Percentiles rank a stretch among this genome's conserved stretches.
These are phyloP conservation scores for Charina bottae DNA, from an alignment of 2,113 vertebrate species.

Conservation along the genomic window DNA sequence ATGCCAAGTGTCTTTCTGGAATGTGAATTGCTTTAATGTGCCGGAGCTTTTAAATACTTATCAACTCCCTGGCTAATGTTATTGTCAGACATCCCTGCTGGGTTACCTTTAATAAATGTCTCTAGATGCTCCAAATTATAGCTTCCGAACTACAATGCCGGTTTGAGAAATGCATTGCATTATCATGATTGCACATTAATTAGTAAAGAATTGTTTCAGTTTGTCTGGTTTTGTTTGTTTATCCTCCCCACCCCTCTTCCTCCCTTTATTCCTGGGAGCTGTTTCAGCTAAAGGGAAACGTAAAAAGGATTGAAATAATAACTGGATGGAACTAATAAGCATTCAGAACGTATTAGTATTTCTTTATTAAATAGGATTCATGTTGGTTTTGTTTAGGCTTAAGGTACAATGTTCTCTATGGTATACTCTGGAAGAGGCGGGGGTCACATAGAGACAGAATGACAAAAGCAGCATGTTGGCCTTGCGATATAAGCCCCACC, in stretches of 20 bases:
- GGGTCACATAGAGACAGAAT: too few species aligned
- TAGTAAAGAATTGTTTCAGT: neutral
- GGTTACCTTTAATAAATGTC: slow-evolving; percentile 40
- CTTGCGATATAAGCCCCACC: too few species aligned
- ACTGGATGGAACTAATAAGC: neutral
- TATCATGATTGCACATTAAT: neutral
- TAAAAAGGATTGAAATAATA: neutral
- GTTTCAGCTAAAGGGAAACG: neutral
- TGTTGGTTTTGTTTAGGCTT: neutral
- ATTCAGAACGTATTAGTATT: neutral
- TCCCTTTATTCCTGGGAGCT: neutral
- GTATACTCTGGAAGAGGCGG: too few species aligned
- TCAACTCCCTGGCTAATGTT: neutral
- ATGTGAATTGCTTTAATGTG: slow-evolving; percentile 47
- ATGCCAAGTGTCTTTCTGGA: slow-evolving; percentile 37
- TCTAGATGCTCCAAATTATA: neutral
- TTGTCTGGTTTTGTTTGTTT: neutral
- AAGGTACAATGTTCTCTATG: neutral
- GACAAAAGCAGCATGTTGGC: too few species aligned
- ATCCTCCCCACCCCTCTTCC: too few species aligned
- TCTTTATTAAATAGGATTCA: neutral
- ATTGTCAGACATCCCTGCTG: slow-evolving; percentile 44
- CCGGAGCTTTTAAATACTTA: slow-evolving; percentile 58
- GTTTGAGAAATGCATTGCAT: neutral
- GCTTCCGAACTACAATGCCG: neutral